A percentile compares a stretch with the other conserved stretches of the same genome.
Evolutionary conservation across 64 coral and sea anemone species (phyloP).

Genomic region (Actinia equina): DNA sequence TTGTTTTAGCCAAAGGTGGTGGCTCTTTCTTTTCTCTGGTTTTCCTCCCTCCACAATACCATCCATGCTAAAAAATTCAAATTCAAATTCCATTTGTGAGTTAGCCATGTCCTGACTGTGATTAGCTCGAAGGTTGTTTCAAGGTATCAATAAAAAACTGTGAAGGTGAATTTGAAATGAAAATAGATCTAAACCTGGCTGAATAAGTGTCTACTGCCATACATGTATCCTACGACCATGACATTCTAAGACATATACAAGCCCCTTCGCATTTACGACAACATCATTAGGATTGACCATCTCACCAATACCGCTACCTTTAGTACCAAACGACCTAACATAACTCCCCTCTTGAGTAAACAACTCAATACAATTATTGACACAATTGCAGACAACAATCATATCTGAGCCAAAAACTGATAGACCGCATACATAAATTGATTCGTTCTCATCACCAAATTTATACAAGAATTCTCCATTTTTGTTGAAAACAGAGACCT

Average conservation of each 20-base stretch:
- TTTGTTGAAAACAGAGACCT: conserved; percentile 43
- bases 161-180: background rate
- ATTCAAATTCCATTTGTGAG: too few species aligned
- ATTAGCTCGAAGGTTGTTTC: too few species aligned
- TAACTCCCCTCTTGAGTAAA: conserved; percentile 52
- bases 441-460: conserved; percentile 37
- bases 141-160: too few species aligned
- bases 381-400: conserved; percentile 50
- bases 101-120: too few species aligned
- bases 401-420: conserved; percentile 38
- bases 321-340: conserved; percentile 47
- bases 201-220: background rate
- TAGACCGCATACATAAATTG: conserved; percentile 25
- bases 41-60: too few species aligned
- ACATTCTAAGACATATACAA: conserved; percentile 6
- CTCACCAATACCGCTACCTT: conserved; percentile 47
- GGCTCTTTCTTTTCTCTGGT: too few species aligned
- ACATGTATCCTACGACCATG: background rate
- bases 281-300: conserved; percentile 30
- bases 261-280: background rate
- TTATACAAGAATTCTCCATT: conserved; percentile 43
- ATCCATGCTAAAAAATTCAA: too few species aligned
- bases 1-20: too few species aligned
- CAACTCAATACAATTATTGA: conserved; percentile 61
- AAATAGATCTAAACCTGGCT: background rate